Conservation (phyloP, 2,797 vertebrate species). For the Poecile montanus region DNA sequence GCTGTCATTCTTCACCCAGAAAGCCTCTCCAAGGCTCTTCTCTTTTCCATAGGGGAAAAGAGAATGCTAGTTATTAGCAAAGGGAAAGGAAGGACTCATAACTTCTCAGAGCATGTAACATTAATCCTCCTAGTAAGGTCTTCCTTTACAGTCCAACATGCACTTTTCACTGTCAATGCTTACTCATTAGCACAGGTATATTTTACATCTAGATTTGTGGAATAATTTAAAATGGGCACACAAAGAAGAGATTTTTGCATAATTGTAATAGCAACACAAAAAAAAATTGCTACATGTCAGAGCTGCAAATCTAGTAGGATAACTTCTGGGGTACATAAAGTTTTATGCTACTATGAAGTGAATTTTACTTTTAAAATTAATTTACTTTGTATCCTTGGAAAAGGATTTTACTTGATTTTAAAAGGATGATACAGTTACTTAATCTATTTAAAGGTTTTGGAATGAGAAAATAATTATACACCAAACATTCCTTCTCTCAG, state of each 20-base stretch:
- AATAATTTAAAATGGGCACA: background rate
- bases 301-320: background rate
- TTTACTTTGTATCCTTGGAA: background rate
- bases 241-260: background rate
- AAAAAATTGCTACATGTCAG: background rate
- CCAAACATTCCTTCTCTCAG: background rate
- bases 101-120: background rate
- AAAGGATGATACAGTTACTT: background rate
- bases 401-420: background rate
- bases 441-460: background rate
- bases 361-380: background rate
- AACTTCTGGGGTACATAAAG: background rate
- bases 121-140: background rate
- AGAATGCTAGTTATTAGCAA: background rate
- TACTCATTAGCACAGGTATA: background rate
- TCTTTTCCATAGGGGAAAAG: background rate
- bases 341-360: background rate
- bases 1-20: background rate
- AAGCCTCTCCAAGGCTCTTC: background rate
- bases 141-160: background rate
- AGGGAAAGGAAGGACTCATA: background rate
- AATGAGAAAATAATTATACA: background rate
- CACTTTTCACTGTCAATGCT: background rate
- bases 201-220: background rate
- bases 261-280: background rate